Evolutionary conservation across 2,888 invertebrate species (phyloP).

Genomic region (Cacoxenus indagator): DNA sequence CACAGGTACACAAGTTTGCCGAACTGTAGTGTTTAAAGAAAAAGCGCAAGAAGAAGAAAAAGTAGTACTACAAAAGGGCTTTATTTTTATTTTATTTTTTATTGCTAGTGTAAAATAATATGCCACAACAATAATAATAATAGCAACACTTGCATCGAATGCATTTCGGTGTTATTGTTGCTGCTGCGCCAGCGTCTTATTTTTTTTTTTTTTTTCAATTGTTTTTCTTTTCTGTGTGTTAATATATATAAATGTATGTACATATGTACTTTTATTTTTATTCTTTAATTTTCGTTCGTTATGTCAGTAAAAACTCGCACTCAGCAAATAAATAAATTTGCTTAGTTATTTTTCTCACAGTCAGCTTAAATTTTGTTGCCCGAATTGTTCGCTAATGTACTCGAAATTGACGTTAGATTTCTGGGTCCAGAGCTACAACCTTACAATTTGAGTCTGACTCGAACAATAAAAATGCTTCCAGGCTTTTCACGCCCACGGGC

Average conservation of each 20-base stretch:
- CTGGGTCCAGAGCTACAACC: too few species aligned
- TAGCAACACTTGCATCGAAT: background rate
- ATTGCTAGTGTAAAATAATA: background rate
- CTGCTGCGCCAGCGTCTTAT: background rate
- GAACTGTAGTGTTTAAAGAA: background rate
- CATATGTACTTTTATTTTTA: background rate
- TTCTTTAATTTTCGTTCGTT: background rate
- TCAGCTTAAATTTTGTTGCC: background rate
- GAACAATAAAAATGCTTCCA: too few species aligned
- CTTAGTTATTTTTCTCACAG: background rate
- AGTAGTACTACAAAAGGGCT: background rate
- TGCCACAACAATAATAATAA: background rate
- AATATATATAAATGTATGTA: too few species aligned
- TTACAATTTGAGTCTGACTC: too few species aligned
- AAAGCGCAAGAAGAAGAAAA: background rate
- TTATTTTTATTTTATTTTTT: background rate
- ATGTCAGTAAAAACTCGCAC: background rate
- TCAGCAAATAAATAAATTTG: background rate
- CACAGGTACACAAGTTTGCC: background rate
- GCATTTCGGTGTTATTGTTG: background rate
- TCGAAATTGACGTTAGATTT: slow-evolving; percentile 29
- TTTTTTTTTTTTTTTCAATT: background rate
- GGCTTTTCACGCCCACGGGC: too few species aligned
- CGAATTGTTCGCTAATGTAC: slow-evolving; percentile 42
- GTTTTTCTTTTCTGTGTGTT: background rate